Conservation (phyloP, 1,140 invertebrate genomes). For the Apis dorsata region DNA sequence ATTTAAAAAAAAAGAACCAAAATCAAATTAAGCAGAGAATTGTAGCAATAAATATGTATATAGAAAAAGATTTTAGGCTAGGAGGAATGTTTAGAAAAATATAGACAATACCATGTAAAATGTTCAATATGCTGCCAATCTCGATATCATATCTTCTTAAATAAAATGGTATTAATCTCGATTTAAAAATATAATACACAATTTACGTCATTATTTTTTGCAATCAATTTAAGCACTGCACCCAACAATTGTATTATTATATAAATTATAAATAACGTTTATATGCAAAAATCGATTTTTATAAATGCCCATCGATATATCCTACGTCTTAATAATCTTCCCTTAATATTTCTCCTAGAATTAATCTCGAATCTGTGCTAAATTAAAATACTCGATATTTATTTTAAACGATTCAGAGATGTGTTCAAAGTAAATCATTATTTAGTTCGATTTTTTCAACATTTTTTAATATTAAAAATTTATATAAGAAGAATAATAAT, state of each 20-base stretch:
- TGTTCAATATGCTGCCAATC: slow-evolving; percentile 73
- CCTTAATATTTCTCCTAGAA: neutral
- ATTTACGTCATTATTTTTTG: slow-evolving; percentile 47
- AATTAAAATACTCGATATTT: slow-evolving; percentile 19
- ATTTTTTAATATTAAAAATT: neutral
- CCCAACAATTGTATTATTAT: slow-evolving; percentile 44
- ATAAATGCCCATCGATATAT: slow-evolving; percentile 28
- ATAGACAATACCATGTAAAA: slow-evolving; percentile 70
- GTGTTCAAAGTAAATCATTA: neutral
- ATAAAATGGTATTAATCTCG: slow-evolving; percentile 53
- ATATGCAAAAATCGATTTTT: slow-evolving; percentile 34
- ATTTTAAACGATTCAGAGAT: slow-evolving; percentile 6
- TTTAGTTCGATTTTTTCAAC: slow-evolving; percentile 13
- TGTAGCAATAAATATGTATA: slow-evolving; percentile 48
- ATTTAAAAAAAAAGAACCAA: slow-evolving; percentile 52
- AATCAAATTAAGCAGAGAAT: slow-evolving; percentile 54
- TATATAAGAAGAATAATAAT: neutral
- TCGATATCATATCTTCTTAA: slow-evolving; percentile 68
- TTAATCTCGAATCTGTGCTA: neutral
- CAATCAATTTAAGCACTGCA: slow-evolving; percentile 38
- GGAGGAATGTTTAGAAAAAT: slow-evolving; percentile 40
- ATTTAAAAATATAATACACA: slow-evolving; percentile 44
- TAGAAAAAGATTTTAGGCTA: slow-evolving; percentile 45
- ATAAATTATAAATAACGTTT: slow-evolving; percentile 45
- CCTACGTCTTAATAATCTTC: slow-evolving; percentile 13